Base-by-base conservation (phyloP, 2,113 vertebrate species). In the Myxocyprinus asiaticus region DNA sequence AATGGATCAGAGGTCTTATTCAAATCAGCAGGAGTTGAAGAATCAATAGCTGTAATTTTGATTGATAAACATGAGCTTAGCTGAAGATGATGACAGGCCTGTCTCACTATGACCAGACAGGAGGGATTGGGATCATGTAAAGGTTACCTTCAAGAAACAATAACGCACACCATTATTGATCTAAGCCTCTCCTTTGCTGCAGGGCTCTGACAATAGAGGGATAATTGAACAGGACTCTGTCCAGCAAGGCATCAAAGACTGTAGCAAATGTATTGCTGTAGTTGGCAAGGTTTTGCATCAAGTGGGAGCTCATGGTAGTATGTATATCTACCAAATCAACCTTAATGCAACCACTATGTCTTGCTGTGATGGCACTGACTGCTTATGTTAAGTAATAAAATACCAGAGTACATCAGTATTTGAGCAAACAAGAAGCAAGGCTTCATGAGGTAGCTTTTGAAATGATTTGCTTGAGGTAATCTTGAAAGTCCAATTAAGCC, bases 131-230 rank as follows among this genome's bases (percentile, higher is more conserved):
- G 67, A 80, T 42, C 55, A 15, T 14, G 47, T 22, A 77, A 58
- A 77, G 78, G 58, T 72, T 67, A 53, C 59, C 43, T 50, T 44
- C 74, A 15, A 48, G 47, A 9, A n/a, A 53, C 67, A 83, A 72
- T 80, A 72, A 53, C 62, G 43, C 62, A 76, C 61, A 45, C n/a
- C 6, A 17, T 45, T 72, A 79, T 82, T 79, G 80, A 84, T 84
- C 53, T 72, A 50, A 63, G 71, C 45, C 61, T 76, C 47, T 44
- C 9, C 48, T 53, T 48, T 62, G 45, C 17, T 75, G 68, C 66
- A 6, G 9, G 9, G 66, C 43, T 51, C 50, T 81, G 59, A 78
- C 75, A 51, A 76, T 51, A 44, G 15, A 47, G 9, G 14, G 14
- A 61, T 62, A 74, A 76, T 72, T 79, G 67, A 43, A 72, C 66